Evolutionary conservation across 1,140 invertebrate species (phyloP).

Genomic region (Kradibia gibbosae): DNA sequence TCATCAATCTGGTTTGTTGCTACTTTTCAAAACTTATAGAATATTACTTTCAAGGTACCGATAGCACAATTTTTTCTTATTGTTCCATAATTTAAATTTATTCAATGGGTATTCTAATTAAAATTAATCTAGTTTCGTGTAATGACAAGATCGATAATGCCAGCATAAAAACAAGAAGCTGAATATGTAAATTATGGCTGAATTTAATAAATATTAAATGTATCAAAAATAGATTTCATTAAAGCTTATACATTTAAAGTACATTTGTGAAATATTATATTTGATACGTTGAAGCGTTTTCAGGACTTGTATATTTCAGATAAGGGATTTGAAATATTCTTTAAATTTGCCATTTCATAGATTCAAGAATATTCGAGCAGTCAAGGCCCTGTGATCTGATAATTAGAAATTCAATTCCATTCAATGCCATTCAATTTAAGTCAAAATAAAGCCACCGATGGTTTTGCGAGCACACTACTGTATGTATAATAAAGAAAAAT

Average conservation of each 20-base stretch:
- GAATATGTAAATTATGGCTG: neutral
- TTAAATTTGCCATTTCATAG: neutral
- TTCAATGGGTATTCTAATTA: constrained; percentile 6
- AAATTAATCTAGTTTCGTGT: constrained; percentile 14
- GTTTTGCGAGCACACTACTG: neutral
- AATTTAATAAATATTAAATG: neutral
- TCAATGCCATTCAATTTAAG: neutral
- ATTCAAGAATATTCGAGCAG: neutral
- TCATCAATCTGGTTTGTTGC: constrained; percentile 5
- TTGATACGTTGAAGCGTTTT: too few relatives aligned
- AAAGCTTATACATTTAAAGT: too few relatives aligned
- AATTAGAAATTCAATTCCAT: neutral
- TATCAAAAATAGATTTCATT: too few relatives aligned
- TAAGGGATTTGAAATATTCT: neutral
- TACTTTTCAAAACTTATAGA: neutral
- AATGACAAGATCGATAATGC: neutral
- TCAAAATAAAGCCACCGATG: neutral
- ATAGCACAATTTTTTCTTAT: neutral
- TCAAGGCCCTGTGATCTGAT: neutral
- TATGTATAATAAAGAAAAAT: neutral
- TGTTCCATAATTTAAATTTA: neutral
- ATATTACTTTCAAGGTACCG: too few relatives aligned
- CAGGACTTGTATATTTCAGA: neutral
- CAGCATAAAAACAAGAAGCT: neutral
- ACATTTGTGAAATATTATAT: too few relatives aligned